Conservation (phyloP, 1,140 invertebrate genomes). For the Penaeus chinensis region DNA sequence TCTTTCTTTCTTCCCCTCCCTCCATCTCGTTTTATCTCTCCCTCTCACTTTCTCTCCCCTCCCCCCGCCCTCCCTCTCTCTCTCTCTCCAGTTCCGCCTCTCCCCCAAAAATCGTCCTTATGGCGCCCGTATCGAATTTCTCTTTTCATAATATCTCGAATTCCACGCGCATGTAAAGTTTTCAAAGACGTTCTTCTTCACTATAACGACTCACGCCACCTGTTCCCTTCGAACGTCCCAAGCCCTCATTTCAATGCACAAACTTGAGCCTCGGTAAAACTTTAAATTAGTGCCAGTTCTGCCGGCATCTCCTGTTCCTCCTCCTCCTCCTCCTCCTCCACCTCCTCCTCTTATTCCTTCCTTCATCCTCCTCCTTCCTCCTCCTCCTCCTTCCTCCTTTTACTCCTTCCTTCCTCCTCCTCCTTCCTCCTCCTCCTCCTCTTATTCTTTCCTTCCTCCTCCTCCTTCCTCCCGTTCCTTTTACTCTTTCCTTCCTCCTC, state of each 20-base stretch:
- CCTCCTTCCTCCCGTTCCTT: neutral
- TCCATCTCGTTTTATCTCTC: neutral
- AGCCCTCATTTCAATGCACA: conserved; percentile 60
- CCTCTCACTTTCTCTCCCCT: neutral
- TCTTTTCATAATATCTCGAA: conserved; percentile 54
- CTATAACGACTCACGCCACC: conserved; percentile 53
- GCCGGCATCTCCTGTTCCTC: neutral
- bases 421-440: neutral
- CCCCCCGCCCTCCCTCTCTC: too few species aligned
- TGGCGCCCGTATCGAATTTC: conserved; percentile 33
- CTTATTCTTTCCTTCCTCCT: neutral
- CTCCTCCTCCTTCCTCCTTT: neutral
- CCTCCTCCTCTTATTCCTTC: neutral
- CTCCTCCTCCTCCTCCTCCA: neutral
- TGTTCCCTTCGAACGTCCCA: conserved; percentile 23
- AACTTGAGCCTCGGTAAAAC: conserved; percentile 50
- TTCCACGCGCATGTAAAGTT: conserved; percentile 57
- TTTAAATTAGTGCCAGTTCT: conserved; percentile 58
- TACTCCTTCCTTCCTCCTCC: neutral
- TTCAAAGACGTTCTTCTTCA: conserved; percentile 47
- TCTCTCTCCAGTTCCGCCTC: neutral
- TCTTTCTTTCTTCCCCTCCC: neutral
- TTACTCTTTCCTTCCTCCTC: too few species aligned
- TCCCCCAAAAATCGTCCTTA: neutral
- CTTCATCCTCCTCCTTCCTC: neutral